Evolutionary conservation across 2,797 vertebrate species (phyloP).

Genomic region (Cephalopachus bancanus): DNA sequence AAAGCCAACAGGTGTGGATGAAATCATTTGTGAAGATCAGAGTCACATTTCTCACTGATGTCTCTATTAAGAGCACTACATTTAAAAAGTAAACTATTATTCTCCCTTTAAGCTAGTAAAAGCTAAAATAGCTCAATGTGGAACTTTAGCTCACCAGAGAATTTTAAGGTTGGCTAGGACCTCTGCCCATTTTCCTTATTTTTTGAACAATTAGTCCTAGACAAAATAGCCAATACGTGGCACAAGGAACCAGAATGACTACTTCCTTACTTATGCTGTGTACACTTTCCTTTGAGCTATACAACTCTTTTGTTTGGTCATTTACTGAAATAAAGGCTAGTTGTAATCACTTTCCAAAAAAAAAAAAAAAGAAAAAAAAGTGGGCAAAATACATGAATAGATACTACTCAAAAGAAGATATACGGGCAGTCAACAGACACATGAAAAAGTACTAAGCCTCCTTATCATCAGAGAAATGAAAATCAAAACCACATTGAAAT

Average conservation of each 20-base stretch:
- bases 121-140: conserved; percentile 9
- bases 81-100: conserved; percentile 33
- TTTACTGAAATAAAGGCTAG: conserved; percentile 11
- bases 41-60: conserved; percentile 59
- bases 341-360: neutral
- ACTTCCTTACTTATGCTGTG: neutral
- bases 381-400: too few relatives aligned
- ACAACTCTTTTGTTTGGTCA: neutral
- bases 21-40: conserved; percentile 58
- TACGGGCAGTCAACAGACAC: too few relatives aligned
- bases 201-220: neutral
- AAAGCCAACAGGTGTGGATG: conserved; percentile 1
- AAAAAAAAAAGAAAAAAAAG: neutral
- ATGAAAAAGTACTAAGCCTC: too few relatives aligned
- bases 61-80: conserved; percentile 9
- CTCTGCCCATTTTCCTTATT: neutral
- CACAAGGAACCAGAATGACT: neutral
- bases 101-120: conserved; percentile 60
- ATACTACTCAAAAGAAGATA: too few relatives aligned
- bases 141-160: conserved; percentile 26
- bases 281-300: neutral
- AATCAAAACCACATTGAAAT: too few relatives aligned
- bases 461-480: too few relatives aligned
- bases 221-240: neutral
- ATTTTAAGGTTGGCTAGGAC: conserved; percentile 38